Conservation (phyloP, 2,113 vertebrate species). For the Rhodinocichla rosea region DNA sequence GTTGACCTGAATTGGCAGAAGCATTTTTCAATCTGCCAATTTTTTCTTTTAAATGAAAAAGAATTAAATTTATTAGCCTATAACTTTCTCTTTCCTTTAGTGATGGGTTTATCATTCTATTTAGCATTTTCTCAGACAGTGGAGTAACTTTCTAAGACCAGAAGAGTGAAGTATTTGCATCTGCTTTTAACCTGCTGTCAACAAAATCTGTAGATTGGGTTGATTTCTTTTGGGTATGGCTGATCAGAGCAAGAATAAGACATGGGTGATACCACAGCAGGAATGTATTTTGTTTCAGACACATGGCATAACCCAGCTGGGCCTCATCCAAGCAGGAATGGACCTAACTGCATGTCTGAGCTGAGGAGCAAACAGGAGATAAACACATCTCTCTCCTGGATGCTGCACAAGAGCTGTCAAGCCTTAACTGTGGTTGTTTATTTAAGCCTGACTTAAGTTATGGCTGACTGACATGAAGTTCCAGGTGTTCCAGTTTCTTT, state of each 20-base stretch:
- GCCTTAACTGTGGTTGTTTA: neutral
- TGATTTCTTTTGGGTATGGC: neutral
- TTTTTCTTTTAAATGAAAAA: conserved; percentile 46
- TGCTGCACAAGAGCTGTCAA: neutral
- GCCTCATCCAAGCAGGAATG: neutral
- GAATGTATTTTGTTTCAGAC: neutral
- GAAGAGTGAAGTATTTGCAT: neutral
- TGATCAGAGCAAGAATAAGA: neutral
- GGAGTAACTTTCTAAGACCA: neutral
- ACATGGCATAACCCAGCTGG: neutral
- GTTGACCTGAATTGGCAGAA: conserved; percentile 45
- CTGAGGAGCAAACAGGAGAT: neutral
- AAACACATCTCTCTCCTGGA: neutral
- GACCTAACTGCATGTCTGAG: neutral
- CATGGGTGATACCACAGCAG: neutral
- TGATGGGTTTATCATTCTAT: neutral
- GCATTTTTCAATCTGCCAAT: conserved; percentile 43
- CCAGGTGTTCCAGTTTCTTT: neutral
- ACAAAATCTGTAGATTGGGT: neutral
- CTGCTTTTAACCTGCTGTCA: neutral
- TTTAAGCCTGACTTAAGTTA: neutral
- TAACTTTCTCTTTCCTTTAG: conserved; percentile 6
- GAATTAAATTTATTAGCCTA: conserved; percentile 35
- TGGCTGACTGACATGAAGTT: neutral
- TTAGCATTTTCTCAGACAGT: neutral